Base-by-base conservation (phyloP, 1,140 invertebrate species). In the Cyphomyrmex costatus region DNA sequence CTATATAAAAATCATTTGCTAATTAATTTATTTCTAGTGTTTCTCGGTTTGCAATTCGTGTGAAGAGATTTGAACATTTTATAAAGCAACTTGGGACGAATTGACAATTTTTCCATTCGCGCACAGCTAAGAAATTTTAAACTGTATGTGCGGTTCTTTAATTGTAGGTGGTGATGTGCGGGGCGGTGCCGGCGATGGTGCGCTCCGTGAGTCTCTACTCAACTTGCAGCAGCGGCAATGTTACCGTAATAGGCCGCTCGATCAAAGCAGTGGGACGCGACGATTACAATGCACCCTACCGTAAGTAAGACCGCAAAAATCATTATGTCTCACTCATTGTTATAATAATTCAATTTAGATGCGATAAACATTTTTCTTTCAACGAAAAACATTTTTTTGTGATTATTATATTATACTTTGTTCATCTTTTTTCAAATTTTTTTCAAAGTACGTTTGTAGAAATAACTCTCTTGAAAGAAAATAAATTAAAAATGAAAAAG, bases 151-250 rank as follows among this genome's bases (percentile, higher is more conserved):
- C 24, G 66, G 46, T 7, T 60, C n/a, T 88, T 86, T 79, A 30
- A 89, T 93, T 92, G 33, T 95, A 97, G 96, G 96, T 97, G 96
- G 96, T 96, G 96, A 96, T 96, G 95, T 96, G 96, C 96, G 96
- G 96, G 95, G 96, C 96, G 95, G 96, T 96, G 95, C 96, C 96
- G 94, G 96, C 96, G 93, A 96, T 96, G 96, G 96, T 97, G 94
- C 96, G 96, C 94, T 96, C 96, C 94, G 96, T 96, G 93, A 96
- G 96, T 93, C 96, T 97, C 88, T 97, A 96, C 96, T 96, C 95
- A 92, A 95, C 95, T 92, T 96, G 96, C 94, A 96, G 95, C 92
- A 95, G 95, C 94, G 95, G 95, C 90, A 94, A 95, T 91, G 93
- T 96, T 89, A 95, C 95, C 90, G 95, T 96, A 88, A 94, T 92